Percentiles rank a stretch among this genome's conserved stretches.
phyloP scores from a whole-genome alignment of 2,797 vertebrate genomes.

The Gadopsis marmoratus region DNA sequence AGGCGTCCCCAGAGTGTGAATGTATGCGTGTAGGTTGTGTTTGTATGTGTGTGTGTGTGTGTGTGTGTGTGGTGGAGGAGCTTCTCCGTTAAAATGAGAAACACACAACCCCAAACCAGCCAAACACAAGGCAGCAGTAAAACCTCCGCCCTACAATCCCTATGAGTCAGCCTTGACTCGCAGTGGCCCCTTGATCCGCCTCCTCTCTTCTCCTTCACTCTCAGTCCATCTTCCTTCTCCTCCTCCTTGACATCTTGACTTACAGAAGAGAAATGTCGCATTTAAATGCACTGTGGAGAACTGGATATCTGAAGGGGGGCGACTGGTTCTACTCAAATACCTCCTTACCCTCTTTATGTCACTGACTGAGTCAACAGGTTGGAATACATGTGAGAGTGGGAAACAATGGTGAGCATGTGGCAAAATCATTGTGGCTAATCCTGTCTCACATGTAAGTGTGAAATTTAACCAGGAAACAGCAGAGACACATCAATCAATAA shows the following conservation, averaged over 20 bases:
- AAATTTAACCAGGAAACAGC: conserved; percentile 29
- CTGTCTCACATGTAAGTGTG: conserved; percentile 28
- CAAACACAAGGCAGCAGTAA: conserved; percentile 65
- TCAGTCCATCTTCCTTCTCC: conserved; percentile 41
- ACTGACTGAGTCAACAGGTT: conserved; percentile 37
- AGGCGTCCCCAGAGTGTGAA: conserved; percentile 51
- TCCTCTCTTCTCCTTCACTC: conserved; percentile 45
- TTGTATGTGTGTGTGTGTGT: conserved; percentile 45
- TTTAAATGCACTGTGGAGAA: conserved; percentile 27
- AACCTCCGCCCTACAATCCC: conserved; percentile 67
- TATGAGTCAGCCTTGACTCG: conserved; percentile 76
- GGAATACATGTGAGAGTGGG: conserved; percentile 12
- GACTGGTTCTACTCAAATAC: conserved; percentile 11
- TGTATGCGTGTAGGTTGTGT: conserved; percentile 40
- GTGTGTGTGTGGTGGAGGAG: conserved; percentile 38
- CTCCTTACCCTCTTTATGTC: conserved; percentile 6
- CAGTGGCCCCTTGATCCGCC: conserved; percentile 50
- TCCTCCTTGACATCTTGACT: conserved; percentile 42
- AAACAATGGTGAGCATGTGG: conserved; percentile 2
- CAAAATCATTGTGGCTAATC: conserved; percentile 33
- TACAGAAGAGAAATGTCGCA: conserved; percentile 32
- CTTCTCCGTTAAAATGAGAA: conserved; percentile 55
- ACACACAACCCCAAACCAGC: conserved; percentile 66
- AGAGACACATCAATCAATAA: conserved; percentile 35
- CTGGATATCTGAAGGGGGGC: neutral